These are phyloP conservation scores for Peromyscus maniculatus DNA, from an alignment of 2,113 vertebrate genomes.

Conservation along the genomic window DNA sequence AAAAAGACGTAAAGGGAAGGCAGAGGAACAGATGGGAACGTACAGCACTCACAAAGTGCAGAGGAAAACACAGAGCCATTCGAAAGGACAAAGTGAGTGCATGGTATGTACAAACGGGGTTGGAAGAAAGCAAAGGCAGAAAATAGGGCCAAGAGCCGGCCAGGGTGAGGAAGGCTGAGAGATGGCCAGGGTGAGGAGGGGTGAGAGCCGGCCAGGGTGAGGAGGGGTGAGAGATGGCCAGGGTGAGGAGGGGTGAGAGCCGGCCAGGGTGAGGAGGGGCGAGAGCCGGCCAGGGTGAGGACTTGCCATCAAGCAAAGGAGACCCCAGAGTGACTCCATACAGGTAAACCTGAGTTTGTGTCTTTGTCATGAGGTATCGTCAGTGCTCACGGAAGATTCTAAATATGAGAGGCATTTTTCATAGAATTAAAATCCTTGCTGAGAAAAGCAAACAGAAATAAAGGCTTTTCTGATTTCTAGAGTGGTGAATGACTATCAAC, in stretches of 20 bases:
- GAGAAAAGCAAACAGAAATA: neutral
- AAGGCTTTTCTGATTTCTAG: neutral
- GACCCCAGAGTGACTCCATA: neutral
- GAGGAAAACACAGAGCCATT: neutral
- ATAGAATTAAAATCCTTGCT: neutral
- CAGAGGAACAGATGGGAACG: neutral
- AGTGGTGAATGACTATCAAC: neutral
- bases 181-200: too few relatives aligned
- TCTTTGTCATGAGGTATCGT: neutral
- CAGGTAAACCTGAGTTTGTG: neutral
- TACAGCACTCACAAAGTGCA: neutral
- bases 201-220: neutral
- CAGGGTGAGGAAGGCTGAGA: too few relatives aligned
- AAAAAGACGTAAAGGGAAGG: too few relatives aligned
- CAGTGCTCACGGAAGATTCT: neutral
- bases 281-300: neutral
- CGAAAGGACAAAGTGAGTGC: neutral
- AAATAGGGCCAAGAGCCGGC: neutral
- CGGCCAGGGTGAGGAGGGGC: neutral
- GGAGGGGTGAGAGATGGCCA: too few relatives aligned
- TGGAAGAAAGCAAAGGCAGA: neutral
- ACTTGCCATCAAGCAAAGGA: neutral
- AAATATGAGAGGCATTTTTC: neutral
- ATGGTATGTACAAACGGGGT: rapidly evolving
- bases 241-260: too few relatives aligned